phyloP scores from a whole-genome alignment of 2,113 vertebrate species.

The Anhinga rufa region DNA sequence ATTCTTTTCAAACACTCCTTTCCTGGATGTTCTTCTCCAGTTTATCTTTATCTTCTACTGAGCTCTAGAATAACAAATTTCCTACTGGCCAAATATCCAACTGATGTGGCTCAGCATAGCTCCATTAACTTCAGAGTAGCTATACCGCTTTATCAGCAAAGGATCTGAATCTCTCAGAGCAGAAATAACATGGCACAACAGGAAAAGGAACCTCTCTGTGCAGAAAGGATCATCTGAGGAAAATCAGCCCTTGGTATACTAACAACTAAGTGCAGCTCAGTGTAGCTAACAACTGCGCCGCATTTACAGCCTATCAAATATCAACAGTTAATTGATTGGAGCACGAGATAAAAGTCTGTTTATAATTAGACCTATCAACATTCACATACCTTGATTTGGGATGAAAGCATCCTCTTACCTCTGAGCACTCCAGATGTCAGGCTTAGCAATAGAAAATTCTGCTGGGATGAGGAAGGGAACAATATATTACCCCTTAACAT shows the following conservation, averaged over 20 bases:
- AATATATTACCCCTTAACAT: neutral
- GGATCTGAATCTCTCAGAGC: neutral
- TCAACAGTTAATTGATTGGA: neutral
- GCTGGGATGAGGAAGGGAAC: neutral
- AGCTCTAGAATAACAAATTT: neutral
- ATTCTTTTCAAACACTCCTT: neutral
- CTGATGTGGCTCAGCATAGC: neutral
- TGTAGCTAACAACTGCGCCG: neutral
- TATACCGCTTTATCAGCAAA: neutral
- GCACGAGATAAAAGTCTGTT: neutral
- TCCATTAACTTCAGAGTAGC: neutral
- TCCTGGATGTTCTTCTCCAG: neutral
- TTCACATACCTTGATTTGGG: neutral
- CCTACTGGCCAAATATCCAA: neutral
- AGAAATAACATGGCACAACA: neutral
- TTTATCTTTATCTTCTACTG: neutral
- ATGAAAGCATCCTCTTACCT: neutral
- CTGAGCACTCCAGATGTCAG: neutral
- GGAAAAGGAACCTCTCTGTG: neutral
- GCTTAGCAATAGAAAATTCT: neutral
- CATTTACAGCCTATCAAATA: neutral
- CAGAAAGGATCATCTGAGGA: neutral
- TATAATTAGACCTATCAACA: neutral
- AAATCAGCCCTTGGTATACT: neutral
- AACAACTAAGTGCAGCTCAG: neutral